These are phyloP conservation scores for Poeciliopsis presidionis DNA, from an alignment of 2,797 vertebrate species.

Conservation along the genomic window DNA sequence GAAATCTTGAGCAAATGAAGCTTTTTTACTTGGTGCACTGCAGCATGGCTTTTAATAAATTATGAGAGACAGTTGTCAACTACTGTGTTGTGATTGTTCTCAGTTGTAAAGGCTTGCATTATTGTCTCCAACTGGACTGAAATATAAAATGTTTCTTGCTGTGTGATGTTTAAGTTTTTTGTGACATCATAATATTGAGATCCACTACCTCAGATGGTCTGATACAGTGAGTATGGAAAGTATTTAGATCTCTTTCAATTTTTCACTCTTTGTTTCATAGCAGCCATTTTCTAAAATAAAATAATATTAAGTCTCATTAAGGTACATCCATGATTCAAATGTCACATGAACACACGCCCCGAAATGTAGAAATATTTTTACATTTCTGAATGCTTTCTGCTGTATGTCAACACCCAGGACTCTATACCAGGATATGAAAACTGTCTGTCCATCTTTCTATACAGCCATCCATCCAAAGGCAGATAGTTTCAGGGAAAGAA, in stretches of 20 bases:
- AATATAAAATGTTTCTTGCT: background rate
- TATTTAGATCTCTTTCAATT: too few species aligned
- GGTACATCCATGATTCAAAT: too few species aligned
- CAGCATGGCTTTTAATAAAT: background rate
- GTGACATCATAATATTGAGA: background rate
- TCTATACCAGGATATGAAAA: background rate
- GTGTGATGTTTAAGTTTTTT: background rate
- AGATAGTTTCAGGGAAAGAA: background rate
- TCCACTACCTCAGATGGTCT: background rate
- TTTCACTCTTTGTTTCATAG: too few species aligned
- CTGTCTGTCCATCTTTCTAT: background rate
- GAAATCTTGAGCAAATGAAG: background rate
- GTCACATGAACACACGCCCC: rapidly evolving
- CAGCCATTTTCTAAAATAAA: too few species aligned
- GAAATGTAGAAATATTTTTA: too few species aligned
- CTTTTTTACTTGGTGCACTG: background rate
- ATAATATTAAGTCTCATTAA: too few species aligned
- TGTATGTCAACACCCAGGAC: background rate
- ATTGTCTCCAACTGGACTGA: background rate
- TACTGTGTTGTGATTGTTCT: background rate
- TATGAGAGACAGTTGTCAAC: background rate
- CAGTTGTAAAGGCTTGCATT: background rate
- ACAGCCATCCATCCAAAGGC: background rate
- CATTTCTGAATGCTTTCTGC: too few species aligned
- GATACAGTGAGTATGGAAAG: background rate